Evolutionary conservation across 2,888 invertebrate genomes (phyloP).

Genomic region (Drosophila kanekoi): DNA sequence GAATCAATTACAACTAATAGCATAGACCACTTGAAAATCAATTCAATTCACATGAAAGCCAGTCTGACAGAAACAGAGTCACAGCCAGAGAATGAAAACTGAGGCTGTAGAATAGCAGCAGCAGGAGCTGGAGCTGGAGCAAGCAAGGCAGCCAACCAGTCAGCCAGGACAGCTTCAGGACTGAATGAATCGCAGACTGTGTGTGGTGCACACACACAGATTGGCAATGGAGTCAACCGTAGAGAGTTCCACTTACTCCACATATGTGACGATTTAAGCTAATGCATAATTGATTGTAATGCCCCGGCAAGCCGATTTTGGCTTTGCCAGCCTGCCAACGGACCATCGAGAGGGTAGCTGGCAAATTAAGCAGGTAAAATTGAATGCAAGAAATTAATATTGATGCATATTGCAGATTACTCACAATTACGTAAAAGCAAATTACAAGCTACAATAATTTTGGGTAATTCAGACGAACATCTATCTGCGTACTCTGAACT

Average conservation of each 20-base stretch:
- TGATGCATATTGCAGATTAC: constrained; percentile 27
- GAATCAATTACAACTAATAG: constrained; percentile 77
- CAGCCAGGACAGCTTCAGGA: constrained; percentile 52
- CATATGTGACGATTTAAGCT: constrained; percentile 71
- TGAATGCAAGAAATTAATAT: constrained; percentile 43
- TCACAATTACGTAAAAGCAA: constrained; percentile 24
- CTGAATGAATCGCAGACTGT: constrained; percentile 38
- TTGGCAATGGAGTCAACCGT: constrained; percentile 43
- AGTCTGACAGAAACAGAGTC: constrained; percentile 55
- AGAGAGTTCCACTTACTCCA: constrained; percentile 32
- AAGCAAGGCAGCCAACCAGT: constrained; percentile 7
- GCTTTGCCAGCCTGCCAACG: constrained; percentile 45
- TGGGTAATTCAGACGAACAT: neutral
- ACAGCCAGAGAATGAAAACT: constrained; percentile 7
- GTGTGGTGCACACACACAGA: constrained; percentile 30
- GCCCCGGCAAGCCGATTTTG: constrained; percentile 59
- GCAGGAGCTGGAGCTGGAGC: constrained; percentile 8
- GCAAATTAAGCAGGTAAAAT: constrained; percentile 58
- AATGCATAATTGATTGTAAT: constrained; percentile 73
- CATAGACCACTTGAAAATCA: constrained; percentile 75
- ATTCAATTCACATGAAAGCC: constrained; percentile 72
- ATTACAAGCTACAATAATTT: constrained; percentile 6
- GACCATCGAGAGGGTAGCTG: constrained; percentile 36
- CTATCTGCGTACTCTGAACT: neutral
- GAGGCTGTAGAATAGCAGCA: constrained; percentile 2